Base-by-base conservation (phyloP, 1,140 invertebrate genomes). In the Caerostris extrusa region DNA sequence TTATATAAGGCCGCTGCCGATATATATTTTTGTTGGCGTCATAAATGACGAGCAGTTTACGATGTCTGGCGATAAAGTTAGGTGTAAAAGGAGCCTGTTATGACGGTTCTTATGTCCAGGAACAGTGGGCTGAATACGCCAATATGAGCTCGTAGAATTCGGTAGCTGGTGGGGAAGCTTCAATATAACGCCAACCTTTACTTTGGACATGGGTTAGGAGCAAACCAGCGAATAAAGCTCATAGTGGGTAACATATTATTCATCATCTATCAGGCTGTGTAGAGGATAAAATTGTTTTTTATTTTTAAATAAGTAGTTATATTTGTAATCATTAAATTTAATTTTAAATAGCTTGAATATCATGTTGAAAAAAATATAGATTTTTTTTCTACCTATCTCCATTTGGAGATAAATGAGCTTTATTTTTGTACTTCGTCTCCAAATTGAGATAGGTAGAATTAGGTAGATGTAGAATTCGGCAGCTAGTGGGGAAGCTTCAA, bases 81-180 rank as follows among this genome's bases (percentile, higher is more conserved):
- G 90, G 90, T 91, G 90, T 91, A 91, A 91, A 91, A 91, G 90
- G 69, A 55, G 90, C 58, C 69, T 82, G 90, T 91, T 82, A 91
- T 91, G 90, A 64, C 50, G n/a, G 71, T 58, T 19, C 53, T 64
- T n/a, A 19, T 17, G 8, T 12, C 56, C 19, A 64, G 81, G 90
- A 82, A 91, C 7, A 91, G 69, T 91, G 90, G 90, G 7, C 55
- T 91, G 57, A 89, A 81, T 81, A 81, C 71, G 6, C n/a, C 8
- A 55, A 58, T 83, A 57, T 58, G 55, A 57, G 82, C 19, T 58
- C 14, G 55, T 77, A 50, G 67, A 53, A 77, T 50, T 12, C 4
- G 34, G 71, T 77, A 14, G 71, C 34, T 14, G 34, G 71, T 53
- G 50, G 8, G 53, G 50, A 77, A 77, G 53, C 34, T 34, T 12